Evolutionary conservation across 1,140 invertebrate genomes (phyloP).

Genomic region (Nephotettix cincticeps): DNA sequence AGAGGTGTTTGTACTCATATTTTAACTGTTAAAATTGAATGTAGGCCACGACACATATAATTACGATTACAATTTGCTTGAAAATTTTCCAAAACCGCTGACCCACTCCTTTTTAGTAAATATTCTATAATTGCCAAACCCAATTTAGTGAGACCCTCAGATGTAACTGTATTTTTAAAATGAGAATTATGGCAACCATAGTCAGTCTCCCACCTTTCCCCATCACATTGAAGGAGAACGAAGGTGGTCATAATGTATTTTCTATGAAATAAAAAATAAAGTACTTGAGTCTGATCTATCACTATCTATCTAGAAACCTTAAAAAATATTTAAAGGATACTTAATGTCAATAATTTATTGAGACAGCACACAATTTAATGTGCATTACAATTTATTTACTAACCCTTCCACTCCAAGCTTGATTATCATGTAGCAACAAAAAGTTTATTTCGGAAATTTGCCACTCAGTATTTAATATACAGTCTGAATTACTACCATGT

Average conservation of each 20-base stretch:
- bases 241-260: not conserved
- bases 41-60: no score
- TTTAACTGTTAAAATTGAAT: no score
- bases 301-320: not conserved
- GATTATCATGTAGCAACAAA: not conserved
- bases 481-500: not conserved
- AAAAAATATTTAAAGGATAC: not conserved
- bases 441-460: not conserved
- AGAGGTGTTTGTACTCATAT: no score
- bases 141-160: no score
- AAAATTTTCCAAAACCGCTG: no score
- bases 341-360: not conserved
- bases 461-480: not conserved
- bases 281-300: not conserved
- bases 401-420: constrained; percentile 3
- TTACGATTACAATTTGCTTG: no score
- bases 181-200: no score
- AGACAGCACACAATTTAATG: not conserved
- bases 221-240: no score
- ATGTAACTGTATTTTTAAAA: no score
- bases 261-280: not conserved
- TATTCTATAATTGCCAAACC: no score
- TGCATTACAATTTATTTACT: not conserved
- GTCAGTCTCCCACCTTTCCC: no score
- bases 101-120: no score